These are phyloP conservation scores for Aspiorhynchus laticeps DNA, from an alignment of 2,113 vertebrate species.

Conservation along the genomic window DNA sequence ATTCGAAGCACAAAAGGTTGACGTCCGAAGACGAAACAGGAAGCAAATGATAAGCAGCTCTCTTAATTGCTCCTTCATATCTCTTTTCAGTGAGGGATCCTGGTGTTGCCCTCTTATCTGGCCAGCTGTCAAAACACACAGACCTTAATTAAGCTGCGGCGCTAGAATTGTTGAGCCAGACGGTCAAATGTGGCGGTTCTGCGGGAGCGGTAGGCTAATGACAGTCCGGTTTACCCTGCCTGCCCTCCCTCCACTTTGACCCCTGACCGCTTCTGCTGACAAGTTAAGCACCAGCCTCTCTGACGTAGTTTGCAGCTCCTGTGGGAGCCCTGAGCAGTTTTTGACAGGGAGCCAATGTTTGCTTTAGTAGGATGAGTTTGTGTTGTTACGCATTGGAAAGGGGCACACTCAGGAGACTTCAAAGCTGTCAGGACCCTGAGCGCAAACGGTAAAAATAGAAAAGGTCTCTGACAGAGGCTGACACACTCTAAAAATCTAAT, in stretches of 20 bases:
- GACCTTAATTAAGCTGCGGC: conserved; percentile 32
- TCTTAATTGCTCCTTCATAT: conserved; percentile 32
- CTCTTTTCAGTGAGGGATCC: neutral
- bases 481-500: neutral
- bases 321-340: conserved; percentile 50
- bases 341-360: conserved; percentile 59
- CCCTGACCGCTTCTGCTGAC: conserved; percentile 21
- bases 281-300: conserved; percentile 51
- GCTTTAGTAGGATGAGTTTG: conserved; percentile 55
- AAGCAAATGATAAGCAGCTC: conserved; percentile 33
- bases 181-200: conserved; percentile 8
- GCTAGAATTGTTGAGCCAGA: neutral
- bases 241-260: neutral
- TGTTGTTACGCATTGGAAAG: conserved; percentile 55
- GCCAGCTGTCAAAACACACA: conserved; percentile 14
- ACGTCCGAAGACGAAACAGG: conserved; percentile 33
- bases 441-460: conserved; percentile 30
- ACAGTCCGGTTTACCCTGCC: neutral
- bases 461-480: conserved; percentile 2
- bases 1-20: conserved; percentile 29
- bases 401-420: conserved; percentile 31
- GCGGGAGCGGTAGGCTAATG: conserved; percentile 22
- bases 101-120: conserved; percentile 6
- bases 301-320: conserved; percentile 57
- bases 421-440: conserved; percentile 20